Percentiles rank a stretch among this genome's conserved stretches.
Conservation (phyloP, 2,797 vertebrate genomes). For the Diglossa cyanea region DNA sequence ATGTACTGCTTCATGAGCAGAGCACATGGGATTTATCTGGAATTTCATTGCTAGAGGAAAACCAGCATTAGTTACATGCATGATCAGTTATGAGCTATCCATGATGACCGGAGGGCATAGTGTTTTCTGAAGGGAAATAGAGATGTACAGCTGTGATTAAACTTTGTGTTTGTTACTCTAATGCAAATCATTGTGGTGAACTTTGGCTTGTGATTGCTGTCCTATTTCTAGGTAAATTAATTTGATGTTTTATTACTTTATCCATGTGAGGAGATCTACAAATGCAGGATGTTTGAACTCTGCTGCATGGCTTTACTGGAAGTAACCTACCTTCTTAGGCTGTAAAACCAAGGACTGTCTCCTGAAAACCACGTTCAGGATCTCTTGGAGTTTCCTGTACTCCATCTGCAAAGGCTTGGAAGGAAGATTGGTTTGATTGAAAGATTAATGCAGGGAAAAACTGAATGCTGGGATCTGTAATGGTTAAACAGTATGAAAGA, state of each 20-base stretch:
- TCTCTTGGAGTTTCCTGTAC: not conserved
- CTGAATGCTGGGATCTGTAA: not conserved
- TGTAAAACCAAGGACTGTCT: not conserved
- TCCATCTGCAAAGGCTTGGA: accelerated
- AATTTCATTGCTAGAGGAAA: not conserved
- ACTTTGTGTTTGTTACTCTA: not conserved
- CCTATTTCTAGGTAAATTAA: conserved; percentile 16
- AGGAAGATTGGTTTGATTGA: not conserved
- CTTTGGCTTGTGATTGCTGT: not conserved
- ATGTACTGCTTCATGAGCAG: not conserved
- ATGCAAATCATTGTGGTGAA: not conserved
- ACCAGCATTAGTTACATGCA: accelerated
- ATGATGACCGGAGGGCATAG: not conserved
- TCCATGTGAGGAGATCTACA: not conserved
- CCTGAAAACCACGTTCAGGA: not conserved
- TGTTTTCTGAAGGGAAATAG: not conserved
- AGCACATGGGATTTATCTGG: not conserved
- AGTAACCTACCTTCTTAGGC: not conserved
- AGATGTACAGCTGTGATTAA: not conserved
- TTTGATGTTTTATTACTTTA: not conserved
- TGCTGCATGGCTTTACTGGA: not conserved
- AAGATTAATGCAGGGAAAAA: not conserved
- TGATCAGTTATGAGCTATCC: not conserved
- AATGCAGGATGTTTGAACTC: not conserved
- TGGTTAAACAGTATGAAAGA: not conserved